Percentiles rank a stretch among this genome's conserved stretches.
Evolutionary conservation across 2,113 vertebrate species (phyloP).

Genomic region (Sander vitreus): DNA sequence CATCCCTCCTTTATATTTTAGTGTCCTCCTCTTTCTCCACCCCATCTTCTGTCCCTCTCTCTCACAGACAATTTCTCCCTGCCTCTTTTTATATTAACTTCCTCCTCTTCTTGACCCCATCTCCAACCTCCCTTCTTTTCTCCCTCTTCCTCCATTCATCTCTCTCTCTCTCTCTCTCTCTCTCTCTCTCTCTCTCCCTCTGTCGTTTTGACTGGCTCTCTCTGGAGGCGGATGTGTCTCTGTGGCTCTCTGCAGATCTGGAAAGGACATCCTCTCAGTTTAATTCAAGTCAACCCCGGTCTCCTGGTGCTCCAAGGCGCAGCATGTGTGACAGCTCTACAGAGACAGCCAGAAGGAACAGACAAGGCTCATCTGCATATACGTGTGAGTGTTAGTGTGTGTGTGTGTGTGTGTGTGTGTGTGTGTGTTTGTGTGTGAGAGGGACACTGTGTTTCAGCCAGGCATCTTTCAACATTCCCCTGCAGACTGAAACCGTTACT

Average conservation of each 20-base stretch:
- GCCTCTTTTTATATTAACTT: constrained; percentile 54
- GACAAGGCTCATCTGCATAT: constrained; percentile 71
- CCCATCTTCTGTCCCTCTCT: constrained; percentile 40
- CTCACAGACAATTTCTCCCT: constrained; percentile 44
- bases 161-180: constrained; percentile 4
- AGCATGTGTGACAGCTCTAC: constrained; percentile 76
- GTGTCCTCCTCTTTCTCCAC: constrained; percentile 26
- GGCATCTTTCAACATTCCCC: constrained; percentile 43
- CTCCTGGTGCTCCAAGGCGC: constrained; percentile 69
- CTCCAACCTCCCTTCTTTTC: neutral
- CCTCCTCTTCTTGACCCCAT: constrained; percentile 22
- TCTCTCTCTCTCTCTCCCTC: constrained; percentile 42
- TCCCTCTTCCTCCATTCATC: constrained; percentile 22
- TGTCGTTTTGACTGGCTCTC: constrained; percentile 62
- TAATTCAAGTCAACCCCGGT: constrained; percentile 76
- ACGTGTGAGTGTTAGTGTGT: constrained; percentile 15
- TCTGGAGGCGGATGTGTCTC: constrained; percentile 65
- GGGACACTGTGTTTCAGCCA: constrained; percentile 9
- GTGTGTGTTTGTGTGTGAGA: constrained; percentile 15
- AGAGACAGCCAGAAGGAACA: constrained; percentile 69
- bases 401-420: constrained; percentile 31
- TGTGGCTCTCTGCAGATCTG: constrained; percentile 65
- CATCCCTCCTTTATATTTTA: constrained; percentile 26
- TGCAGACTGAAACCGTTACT: constrained; percentile 65
- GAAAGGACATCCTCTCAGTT: constrained; percentile 80